These are phyloP conservation scores for Apostichopus californicus DNA, from an alignment of 35 echinoderm and acorn worm species.

Conservation along the genomic window DNA sequence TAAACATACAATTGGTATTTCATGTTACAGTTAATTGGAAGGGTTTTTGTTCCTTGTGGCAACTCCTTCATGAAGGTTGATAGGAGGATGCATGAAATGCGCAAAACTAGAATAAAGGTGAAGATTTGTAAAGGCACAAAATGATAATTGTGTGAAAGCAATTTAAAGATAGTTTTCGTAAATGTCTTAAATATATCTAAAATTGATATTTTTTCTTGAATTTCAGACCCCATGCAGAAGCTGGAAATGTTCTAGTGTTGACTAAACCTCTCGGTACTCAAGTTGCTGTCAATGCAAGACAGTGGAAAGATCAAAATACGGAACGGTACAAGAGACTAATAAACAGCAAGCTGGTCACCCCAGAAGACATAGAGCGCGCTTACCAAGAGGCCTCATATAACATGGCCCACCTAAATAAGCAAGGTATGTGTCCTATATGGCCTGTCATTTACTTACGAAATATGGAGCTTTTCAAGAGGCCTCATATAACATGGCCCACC, in stretches of 20 bases:
- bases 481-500: constrained; percentile 73
- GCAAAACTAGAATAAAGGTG: too few species aligned
- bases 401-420: constrained; percentile 79
- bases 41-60: too few species aligned
- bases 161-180: too few species aligned
- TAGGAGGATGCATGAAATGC: too few species aligned
- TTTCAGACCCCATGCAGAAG: constrained; percentile 81
- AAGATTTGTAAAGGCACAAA: too few species aligned
- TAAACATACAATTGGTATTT: too few species aligned
- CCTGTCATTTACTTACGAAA: too few species aligned
- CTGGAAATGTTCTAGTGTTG: constrained; percentile 91
- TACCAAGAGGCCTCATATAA: constrained; percentile 92
- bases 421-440: constrained; percentile 42
- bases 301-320: constrained; percentile 78
- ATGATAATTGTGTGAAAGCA: too few species aligned
- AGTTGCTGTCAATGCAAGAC: constrained; percentile 91
- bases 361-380: constrained; percentile 79
- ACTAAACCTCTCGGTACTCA: constrained; percentile 96
- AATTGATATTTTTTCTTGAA: background rate
- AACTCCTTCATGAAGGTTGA: too few species aligned
- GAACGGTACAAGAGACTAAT: constrained; percentile 86
- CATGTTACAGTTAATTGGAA: too few species aligned
- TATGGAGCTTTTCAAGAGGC: too few species aligned
- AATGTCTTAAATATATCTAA: too few species aligned
- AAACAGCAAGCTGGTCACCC: constrained; percentile 61